These are phyloP conservation scores for Rhinolophus sinicus DNA, from an alignment of 2,113 vertebrate species.

Conservation along the genomic window DNA sequence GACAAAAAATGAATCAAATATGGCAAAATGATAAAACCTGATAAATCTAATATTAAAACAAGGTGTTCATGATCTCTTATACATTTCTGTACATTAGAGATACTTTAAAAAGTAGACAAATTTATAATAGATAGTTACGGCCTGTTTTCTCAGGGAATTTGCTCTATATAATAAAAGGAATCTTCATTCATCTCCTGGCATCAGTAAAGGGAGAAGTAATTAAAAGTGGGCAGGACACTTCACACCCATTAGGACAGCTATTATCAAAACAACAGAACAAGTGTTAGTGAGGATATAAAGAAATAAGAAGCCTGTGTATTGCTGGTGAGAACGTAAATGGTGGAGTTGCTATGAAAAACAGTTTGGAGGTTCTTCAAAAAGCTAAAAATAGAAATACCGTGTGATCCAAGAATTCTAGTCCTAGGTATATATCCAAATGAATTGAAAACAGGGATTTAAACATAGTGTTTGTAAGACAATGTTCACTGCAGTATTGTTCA, in stretches of 20 bases:
- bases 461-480: background rate
- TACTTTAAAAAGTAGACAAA: conserved; percentile 18
- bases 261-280: background rate
- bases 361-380: background rate
- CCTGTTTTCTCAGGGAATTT: background rate
- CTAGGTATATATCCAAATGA: background rate
- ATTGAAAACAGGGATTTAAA: background rate
- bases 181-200: background rate
- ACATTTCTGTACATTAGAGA: background rate
- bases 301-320: background rate
- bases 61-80: background rate
- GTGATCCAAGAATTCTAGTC: background rate
- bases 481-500: background rate
- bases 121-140: background rate
- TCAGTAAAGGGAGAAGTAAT: background rate
- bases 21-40: background rate
- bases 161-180: background rate
- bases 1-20: background rate
- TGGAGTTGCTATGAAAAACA: background rate
- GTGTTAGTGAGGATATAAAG: background rate
- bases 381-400: background rate
- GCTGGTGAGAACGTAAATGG: background rate
- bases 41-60: conserved; percentile 7
- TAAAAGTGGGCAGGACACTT: background rate
- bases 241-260: background rate